A percentile compares a stretch with the other conserved stretches of the same genome.
phyloP scores from a whole-genome alignment of 1,140 invertebrate genomes.

The Microplitis demolitor region DNA sequence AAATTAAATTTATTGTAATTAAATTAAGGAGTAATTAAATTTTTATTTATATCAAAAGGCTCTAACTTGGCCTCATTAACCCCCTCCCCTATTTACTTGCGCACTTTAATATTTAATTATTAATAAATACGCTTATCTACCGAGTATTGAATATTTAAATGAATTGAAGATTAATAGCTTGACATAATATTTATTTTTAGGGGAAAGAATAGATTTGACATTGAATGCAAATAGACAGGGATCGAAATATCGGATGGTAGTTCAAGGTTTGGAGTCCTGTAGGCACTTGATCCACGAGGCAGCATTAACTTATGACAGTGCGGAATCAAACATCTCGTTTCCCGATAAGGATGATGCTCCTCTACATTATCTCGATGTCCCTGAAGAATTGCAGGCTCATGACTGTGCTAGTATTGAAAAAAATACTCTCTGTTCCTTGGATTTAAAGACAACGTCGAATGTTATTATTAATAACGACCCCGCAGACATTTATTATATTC shows the following conservation, averaged over 20 bases:
- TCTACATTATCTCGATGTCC: slow-evolving; percentile 7
- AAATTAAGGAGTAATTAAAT: too few species aligned
- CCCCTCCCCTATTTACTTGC: too few species aligned
- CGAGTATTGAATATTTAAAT: too few species aligned
- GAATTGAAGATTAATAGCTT: too few species aligned
- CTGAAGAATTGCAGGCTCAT: slow-evolving; percentile 26
- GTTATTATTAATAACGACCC: not conserved
- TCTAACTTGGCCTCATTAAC: not conserved
- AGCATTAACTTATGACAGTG: slow-evolving; percentile 33
- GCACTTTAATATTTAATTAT: too few species aligned
- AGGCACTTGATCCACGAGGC: slow-evolving; percentile 33
- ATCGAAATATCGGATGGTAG: slow-evolving; percentile 65
- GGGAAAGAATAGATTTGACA: slow-evolving; percentile 69
- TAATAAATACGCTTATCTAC: too few species aligned
- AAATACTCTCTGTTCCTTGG: slow-evolving; percentile 37
- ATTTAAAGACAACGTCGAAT: slow-evolving; percentile 30
- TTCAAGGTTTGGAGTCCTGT: slow-evolving; percentile 62
- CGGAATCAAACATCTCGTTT: not conserved
- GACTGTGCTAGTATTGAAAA: slow-evolving; percentile 32
- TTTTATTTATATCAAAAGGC: too few species aligned
- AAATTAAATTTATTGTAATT: too few species aligned
- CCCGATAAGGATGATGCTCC: not conserved
- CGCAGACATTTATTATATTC: slow-evolving; percentile 30
- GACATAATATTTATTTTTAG: slow-evolving; percentile 50
- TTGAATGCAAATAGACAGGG: slow-evolving; percentile 60